These are phyloP conservation scores for Protomyctophum bolini DNA, from an alignment of 2,113 vertebrate species.

Conservation along the genomic window DNA sequence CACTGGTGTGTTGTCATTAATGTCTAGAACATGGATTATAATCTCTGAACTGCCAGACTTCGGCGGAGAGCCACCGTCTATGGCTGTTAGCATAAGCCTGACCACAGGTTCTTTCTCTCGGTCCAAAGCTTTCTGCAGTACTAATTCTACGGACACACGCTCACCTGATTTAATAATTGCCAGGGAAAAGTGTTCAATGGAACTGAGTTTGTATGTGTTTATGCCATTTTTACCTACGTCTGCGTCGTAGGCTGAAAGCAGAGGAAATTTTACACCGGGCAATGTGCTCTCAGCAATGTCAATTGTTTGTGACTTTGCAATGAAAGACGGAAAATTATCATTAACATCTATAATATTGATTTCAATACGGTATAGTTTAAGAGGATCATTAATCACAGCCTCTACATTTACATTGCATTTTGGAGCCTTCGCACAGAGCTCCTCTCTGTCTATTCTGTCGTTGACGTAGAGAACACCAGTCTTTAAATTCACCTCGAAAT, in stretches of 20 bases:
- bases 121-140: conserved; percentile 71
- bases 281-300: conserved; percentile 50
- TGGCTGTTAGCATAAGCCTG: conserved; percentile 62
- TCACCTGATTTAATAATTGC: conserved; percentile 47
- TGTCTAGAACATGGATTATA: conserved; percentile 58
- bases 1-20: conserved; percentile 66
- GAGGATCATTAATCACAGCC: conserved; percentile 73
- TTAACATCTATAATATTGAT: conserved; percentile 77
- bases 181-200: conserved; percentile 68
- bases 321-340: conserved; percentile 45
- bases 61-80: conserved; percentile 70
- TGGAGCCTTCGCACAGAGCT: conserved; percentile 59
- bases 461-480: conserved; percentile 72
- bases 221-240: conserved; percentile 72
- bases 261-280: conserved; percentile 45
- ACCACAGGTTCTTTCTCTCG: conserved; percentile 65
- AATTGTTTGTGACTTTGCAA: conserved; percentile 45
- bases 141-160: conserved; percentile 67
- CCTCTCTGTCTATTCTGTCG: conserved; percentile 76
- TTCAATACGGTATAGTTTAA: conserved; percentile 69
- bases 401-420: conserved; percentile 72
- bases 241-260: conserved; percentile 56
- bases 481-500: conserved; percentile 70
- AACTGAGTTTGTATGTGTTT: conserved; percentile 65
- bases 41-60: conserved; percentile 65